Evolutionary conservation across 1,140 invertebrate species (phyloP), one percentile per base, ranked within the genome.

Genomic region (Calosoma granatense): DNA sequence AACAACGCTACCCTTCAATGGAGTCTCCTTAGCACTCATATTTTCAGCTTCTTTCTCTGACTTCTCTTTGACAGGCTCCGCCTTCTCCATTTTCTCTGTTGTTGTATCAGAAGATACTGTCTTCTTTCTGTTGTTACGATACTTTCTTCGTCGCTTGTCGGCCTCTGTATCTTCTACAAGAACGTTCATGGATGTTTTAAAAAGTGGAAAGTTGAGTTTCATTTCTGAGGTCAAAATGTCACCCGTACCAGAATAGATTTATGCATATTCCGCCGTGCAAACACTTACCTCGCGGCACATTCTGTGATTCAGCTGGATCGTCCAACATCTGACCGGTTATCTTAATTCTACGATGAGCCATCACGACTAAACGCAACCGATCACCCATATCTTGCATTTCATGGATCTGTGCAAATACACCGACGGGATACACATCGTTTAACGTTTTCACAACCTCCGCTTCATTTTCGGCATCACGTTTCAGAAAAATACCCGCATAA

Each of bases 361-460:
- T 92, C 2, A 98, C 88, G 55, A 98, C 91, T 64, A 99, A 81
- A 56, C 92, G 78, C 52, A 98, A 68, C 70, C 88, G 88, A 70
- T 94, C 89, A 15, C 94, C 94, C 64, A 97, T 77, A 72, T 99
- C 95, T 71, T 97, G 93, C 70, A 99, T 82, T 75, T 98, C 96
- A 67, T 94, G 89, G 65, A 99, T 98, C 74, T 98, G 93, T 22
- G 92, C 96, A 79, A 99, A 99, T 9, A 95, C 92, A 22, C 97
- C 97, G 20, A 98, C 79, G 41, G 82, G 72, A 72, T 98, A 92
- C 20, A 99, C 77, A 56, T 99, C 94, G 69, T 88, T 80, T 22
- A 98, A 65, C 63, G 78, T 87, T 43, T 85, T 78, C 6, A 98
- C 87, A 36, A 96, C 78, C 71, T 98, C 94, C n/a, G 81, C 77